Base-by-base conservation (phyloP, 92 coral and sea anemone species). In the Anthopleura xanthogrammica region DNA sequence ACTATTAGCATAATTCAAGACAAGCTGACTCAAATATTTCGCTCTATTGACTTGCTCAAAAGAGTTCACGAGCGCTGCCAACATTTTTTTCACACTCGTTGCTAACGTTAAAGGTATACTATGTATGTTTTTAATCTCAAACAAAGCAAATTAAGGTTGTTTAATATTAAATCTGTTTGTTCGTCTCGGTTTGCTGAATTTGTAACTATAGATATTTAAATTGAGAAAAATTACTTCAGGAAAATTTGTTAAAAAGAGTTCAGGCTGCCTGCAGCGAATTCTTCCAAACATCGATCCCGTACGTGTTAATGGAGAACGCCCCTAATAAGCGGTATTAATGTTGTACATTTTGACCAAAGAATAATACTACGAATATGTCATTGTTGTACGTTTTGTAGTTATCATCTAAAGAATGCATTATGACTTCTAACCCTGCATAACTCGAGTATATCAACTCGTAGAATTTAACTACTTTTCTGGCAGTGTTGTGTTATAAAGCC, bases 101-200 rank as follows among this genome's bases (percentile, higher is more conserved):
- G 16, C 8, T 13, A 14, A 11, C 2, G 7, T 5, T 54, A 29
- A 68, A 68, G 42, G 41, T 12, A 68, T 6, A 36, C 16, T 13
- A 65, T 65, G 19, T 62, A 68, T 68, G 74, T 29, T 68, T 68
- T 29, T 65, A 12, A 43, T 42, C 5, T 75, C 52, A 20, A 5
- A 42, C 52, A 75, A 42, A 75, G 55, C 55, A 41, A 1, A 42
- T 75, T 43, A 75, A 39, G 0, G 41, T 5, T 42, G 78, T 75
- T 75, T 75, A 17, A 16, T 20, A 5, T 75, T 75, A 75, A 75
- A 14, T 75, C 6, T 75, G 78, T 75, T 73, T 75, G 52, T 22
- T 42, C 23, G 78, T 42, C 57, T 43, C 78, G 78, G 50, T 43
- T 75, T 16, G 55, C 42, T 75, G 78, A 43, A 20, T 42, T 75